These are phyloP conservation scores for Cheumatopsyche charites DNA, from an alignment of 1,140 invertebrate genomes.

Conservation along the genomic window DNA sequence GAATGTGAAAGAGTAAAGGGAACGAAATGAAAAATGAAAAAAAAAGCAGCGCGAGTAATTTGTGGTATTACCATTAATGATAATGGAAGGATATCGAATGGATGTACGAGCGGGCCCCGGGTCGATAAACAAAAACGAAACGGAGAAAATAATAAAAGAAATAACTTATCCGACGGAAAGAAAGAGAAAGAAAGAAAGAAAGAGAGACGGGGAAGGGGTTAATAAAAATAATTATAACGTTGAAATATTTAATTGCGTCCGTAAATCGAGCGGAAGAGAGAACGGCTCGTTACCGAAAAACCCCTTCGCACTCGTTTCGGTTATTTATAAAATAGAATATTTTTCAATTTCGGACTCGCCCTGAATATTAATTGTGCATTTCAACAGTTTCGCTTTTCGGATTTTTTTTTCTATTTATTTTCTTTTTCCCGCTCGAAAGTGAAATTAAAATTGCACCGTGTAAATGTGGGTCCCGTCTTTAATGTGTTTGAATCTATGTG, in stretches of 20 bases:
- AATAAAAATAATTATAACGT: conserved; percentile 47
- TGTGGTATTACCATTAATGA: conserved; percentile 35
- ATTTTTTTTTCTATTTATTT: no score
- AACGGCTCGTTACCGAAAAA: not conserved
- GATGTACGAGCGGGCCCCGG: conserved; percentile 12
- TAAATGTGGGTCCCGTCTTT: no score
- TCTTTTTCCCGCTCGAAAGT: no score
- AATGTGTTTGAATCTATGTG: no score
- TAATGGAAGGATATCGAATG: conserved; percentile 32
- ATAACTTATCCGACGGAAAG: conserved; percentile 30
- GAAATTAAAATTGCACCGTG: no score
- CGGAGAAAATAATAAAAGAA: conserved; percentile 38
- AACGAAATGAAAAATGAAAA: not conserved
- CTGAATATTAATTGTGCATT: no score
- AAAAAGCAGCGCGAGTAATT: conserved; percentile 21
- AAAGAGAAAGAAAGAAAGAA: no score
- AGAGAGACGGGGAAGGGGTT: conserved; percentile 37
- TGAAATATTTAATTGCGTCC: conserved; percentile 46
- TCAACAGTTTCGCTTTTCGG: no score
- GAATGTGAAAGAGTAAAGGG: no score
- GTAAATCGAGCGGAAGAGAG: conserved; percentile 40
- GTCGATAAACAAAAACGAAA: conserved; percentile 28
- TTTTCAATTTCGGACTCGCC: no score
- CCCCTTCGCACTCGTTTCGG: no score
- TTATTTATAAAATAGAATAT: no score